Evolutionary conservation across 1,140 invertebrate genomes (phyloP), one percentile per base, ranked within the genome.

Genomic region (Aphelinus atriplicis): DNA sequence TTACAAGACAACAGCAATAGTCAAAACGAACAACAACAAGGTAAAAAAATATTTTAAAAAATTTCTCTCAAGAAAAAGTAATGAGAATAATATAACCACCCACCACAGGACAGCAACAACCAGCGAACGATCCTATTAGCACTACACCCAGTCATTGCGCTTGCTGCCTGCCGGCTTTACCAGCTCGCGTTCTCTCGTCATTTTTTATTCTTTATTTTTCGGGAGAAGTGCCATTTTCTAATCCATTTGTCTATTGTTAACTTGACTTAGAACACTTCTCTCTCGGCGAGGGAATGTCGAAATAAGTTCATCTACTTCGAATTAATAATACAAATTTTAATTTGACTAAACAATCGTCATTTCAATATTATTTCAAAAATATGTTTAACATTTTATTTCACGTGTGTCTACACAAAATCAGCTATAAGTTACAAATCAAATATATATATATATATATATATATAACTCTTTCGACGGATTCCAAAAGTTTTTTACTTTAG

Each of bases 21-120:
- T 51, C 65, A 47, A 73, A 75, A 78, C 53, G 45, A 58, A 66
- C 4, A 53, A 53, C 51, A 53, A 55, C 60, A 53, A 26, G 46
- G 64, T 43, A 73, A 75, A 78, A 74, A 76, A 76, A 58, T 53
- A 53, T 70, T 26, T 26, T 26, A 26, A 26, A 26, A 26, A 26
- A 26, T 26, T 26, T 26, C 26, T 26, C 0, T 26, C 26, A 26
- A 26, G 26, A 26, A 26, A 71, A 47, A 72, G 66, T 78, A 80
- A 78, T 78, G 61, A 77, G 71, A 75, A 75, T 75, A 74, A 55
- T 65, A 26, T 76, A 79, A 85, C 84, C 84, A 87, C 84, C 86
- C 86, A 88, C 87, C 86, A 88, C 87, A 87, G 87, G 86, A 88
- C 87, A 88, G 87, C 86, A 88, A 87, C 87, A 87, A 87, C 87